Percentiles rank a stretch among this genome's conserved stretches.
phyloP scores from a whole-genome alignment of 2,888 invertebrate genomes.

The Euzetes globulus region DNA sequence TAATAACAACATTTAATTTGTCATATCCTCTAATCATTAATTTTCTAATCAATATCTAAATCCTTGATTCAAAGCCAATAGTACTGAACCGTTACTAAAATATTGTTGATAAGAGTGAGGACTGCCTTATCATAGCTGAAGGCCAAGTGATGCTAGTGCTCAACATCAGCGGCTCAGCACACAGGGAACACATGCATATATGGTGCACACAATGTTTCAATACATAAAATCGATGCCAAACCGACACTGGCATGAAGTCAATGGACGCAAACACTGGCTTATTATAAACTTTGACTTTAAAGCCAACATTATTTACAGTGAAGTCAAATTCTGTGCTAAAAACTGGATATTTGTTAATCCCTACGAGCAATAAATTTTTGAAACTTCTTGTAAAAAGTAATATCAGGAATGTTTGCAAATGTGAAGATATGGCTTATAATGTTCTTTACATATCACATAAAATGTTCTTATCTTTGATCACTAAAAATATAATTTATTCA shows the following conservation, averaged over 20 bases:
- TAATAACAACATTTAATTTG: constrained; percentile 17
- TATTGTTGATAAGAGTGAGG: not conserved
- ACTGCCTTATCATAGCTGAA: constrained; percentile 16
- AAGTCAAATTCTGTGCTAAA: not conserved
- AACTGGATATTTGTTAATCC: constrained; percentile 7
- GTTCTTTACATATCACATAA: not conserved
- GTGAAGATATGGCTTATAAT: not conserved
- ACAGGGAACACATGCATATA: not conserved
- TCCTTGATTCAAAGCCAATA: constrained; percentile 2
- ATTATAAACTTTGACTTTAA: constrained; percentile 1
- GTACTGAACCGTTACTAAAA: not conserved
- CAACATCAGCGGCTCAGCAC: not conserved
- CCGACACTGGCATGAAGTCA: not conserved
- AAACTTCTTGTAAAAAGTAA: not conserved
- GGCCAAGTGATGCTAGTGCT: constrained; percentile 21
- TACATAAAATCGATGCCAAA: constrained; percentile 24
- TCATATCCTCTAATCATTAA: constrained; percentile 13
- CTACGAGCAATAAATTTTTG: constrained; percentile 6
- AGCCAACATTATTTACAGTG: not conserved
- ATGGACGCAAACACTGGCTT: not conserved
- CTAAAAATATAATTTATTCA: constrained; percentile 17
- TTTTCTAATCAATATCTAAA: constrained; percentile 22
- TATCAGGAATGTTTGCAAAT: constrained; percentile 8
- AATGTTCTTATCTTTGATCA: not conserved
- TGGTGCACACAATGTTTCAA: constrained; percentile 7